Conservation (phyloP, 1,140 invertebrate species). For the Vollenhovia emeryi region DNA sequence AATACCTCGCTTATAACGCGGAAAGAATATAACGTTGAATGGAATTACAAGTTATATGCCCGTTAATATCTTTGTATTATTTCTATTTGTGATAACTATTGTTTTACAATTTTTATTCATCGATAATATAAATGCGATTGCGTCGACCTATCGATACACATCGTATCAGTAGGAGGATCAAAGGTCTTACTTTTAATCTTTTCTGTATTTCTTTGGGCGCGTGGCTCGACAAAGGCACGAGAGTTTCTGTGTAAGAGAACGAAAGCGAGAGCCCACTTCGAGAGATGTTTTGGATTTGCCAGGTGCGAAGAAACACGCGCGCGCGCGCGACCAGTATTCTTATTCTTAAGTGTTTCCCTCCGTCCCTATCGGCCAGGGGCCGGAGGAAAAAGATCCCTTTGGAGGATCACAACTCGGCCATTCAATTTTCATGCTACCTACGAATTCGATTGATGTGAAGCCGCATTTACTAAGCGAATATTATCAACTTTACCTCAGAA, state of each 20-base stretch:
- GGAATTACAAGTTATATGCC: not conserved
- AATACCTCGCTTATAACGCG: not conserved
- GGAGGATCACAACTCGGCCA: slow-evolving; percentile 59
- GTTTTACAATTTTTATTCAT: not conserved
- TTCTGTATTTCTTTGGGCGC: slow-evolving; percentile 65
- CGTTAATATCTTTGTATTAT: not conserved
- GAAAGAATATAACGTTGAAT: not conserved
- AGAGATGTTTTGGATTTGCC: slow-evolving; percentile 62
- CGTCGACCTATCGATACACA: not conserved
- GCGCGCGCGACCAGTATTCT: slow-evolving; percentile 47
- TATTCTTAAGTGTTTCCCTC: slow-evolving; percentile 28
- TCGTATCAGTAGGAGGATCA: slow-evolving; percentile 46
- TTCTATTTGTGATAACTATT: not conserved
- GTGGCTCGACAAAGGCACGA: slow-evolving; percentile 65
- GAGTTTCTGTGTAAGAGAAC: slow-evolving; percentile 55
- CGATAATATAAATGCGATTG: slow-evolving; percentile 10
- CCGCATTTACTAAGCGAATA: not conserved
- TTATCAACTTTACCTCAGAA: slow-evolving; percentile 5
- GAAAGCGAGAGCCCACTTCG: slow-evolving; percentile 60
- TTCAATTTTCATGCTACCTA: slow-evolving; percentile 79
- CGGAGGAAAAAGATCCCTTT: slow-evolving; percentile 57
- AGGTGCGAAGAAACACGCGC: slow-evolving; percentile 71
- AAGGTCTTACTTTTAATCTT: slow-evolving; percentile 39
- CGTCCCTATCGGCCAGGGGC: slow-evolving; percentile 9
- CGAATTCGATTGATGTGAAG: slow-evolving; percentile 73